These are phyloP conservation scores for Tenthredo notha DNA, from an alignment of 2,888 invertebrate genomes.

Conservation along the genomic window DNA sequence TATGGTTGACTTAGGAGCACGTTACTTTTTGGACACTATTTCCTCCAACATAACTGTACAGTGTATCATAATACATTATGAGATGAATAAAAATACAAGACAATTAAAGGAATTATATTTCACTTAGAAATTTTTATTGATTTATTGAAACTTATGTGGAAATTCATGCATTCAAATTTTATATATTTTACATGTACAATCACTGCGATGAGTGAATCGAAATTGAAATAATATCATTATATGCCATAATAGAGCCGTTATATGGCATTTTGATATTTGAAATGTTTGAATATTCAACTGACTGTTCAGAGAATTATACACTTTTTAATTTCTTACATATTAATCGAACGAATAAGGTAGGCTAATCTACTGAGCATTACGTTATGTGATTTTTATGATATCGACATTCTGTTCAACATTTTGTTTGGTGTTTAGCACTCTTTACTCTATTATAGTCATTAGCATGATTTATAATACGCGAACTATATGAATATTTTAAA, in stretches of 20 bases:
- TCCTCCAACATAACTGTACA: constrained; percentile 18
- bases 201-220: neutral
- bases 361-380: constrained; percentile 22
- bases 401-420: constrained; percentile 15
- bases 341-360: constrained; percentile 15
- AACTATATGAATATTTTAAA: neutral
- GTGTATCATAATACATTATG: constrained; percentile 23
- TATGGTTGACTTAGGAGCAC: constrained; percentile 1
- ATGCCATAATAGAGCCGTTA: neutral
- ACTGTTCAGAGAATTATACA: constrained; percentile 10
- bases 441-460: constrained; percentile 49
- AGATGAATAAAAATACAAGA: constrained; percentile 41
- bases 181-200: neutral
- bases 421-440: constrained; percentile 50
- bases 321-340: neutral
- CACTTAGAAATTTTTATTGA: constrained; percentile 17
- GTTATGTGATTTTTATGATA: constrained; percentile 27
- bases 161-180: constrained; percentile 15
- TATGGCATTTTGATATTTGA: neutral
- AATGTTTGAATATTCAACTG: constrained; percentile 9
- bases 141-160: constrained; percentile 29
- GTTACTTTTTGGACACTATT: neutral
- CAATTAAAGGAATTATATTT: constrained; percentile 21
- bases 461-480: constrained; percentile 40
- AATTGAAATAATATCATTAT: neutral